Conservation (phyloP, 2,888 invertebrate genomes). For the Calameuta idolon region DNA sequence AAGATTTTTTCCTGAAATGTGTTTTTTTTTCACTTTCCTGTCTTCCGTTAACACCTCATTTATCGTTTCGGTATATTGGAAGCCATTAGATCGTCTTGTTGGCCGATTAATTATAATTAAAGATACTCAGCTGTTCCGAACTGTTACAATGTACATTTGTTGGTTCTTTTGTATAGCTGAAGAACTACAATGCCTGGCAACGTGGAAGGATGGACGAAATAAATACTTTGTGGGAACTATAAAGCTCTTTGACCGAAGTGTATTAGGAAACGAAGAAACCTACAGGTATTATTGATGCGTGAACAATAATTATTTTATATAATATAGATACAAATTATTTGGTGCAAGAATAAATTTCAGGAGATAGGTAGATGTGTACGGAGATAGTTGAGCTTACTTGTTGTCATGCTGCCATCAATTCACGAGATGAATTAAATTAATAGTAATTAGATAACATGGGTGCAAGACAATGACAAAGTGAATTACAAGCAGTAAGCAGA, state of each 20-base stretch:
- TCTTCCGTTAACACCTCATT: not conserved
- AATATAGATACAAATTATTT: not conserved
- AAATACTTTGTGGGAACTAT: conserved; percentile 83
- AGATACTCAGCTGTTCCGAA: not conserved
- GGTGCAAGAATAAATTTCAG: not conserved
- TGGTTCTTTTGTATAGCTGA: conserved; percentile 73
- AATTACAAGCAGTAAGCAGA: conserved; percentile 60
- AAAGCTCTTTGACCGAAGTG: conserved; percentile 69
- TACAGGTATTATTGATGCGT: conserved; percentile 73
- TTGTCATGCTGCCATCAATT: not conserved
- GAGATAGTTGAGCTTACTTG: not conserved
- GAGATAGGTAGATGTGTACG: not conserved
- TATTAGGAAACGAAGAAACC: conserved; percentile 78
- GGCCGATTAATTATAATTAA: not conserved
- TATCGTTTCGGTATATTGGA: not conserved
- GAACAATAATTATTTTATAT: not conserved
- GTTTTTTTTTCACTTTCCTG: conserved; percentile 7
- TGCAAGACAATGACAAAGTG: conserved; percentile 17
- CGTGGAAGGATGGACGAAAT: conserved; percentile 87
- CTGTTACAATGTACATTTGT: not conserved
- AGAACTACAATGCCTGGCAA: conserved; percentile 83
- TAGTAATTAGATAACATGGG: not conserved
- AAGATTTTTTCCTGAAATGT: conserved; percentile 36
- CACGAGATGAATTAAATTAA: not conserved
- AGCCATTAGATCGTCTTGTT: not conserved